phyloP scores from a whole-genome alignment of 2,113 vertebrate species.

The Donacobius atricapilla region DNA sequence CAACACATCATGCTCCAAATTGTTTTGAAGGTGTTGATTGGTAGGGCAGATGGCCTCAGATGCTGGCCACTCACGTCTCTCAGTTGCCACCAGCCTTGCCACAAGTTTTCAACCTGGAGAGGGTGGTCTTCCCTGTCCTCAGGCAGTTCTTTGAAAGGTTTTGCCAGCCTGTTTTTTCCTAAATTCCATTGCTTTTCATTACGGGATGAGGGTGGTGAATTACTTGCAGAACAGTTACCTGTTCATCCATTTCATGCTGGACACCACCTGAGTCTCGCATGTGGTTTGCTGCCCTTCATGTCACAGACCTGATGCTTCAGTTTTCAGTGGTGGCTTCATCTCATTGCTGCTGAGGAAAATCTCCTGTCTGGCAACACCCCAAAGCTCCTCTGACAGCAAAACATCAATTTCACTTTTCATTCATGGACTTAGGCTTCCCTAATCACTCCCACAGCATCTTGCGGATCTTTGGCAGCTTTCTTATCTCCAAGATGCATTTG shows the following conservation, averaged over 20 bases:
- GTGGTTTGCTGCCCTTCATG: neutral
- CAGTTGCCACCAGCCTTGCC: neutral
- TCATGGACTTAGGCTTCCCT: neutral
- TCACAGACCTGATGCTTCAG: neutral
- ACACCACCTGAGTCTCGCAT: neutral
- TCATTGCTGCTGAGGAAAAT: neutral
- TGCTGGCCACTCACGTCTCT: neutral
- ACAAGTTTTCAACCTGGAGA: neutral
- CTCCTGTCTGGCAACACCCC: neutral
- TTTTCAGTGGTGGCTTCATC: neutral
- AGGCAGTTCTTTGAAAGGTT: neutral
- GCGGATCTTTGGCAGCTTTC: neutral
- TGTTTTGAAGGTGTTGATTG: neutral
- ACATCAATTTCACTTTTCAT: neutral
- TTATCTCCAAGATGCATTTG: neutral
- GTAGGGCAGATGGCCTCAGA: neutral
- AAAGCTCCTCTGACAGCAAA: neutral
- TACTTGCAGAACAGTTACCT: neutral
- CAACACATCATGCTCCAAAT: neutral
- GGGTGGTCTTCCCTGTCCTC: neutral
- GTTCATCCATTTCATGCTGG: neutral
- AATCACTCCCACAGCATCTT: neutral
- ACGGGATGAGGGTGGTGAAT: fast-evolving
- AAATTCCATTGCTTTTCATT: neutral
- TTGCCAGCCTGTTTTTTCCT: neutral